These are phyloP conservation scores for Neomorphus geoffroyi DNA, from an alignment of 2,797 vertebrate genomes.

Conservation along the genomic window DNA sequence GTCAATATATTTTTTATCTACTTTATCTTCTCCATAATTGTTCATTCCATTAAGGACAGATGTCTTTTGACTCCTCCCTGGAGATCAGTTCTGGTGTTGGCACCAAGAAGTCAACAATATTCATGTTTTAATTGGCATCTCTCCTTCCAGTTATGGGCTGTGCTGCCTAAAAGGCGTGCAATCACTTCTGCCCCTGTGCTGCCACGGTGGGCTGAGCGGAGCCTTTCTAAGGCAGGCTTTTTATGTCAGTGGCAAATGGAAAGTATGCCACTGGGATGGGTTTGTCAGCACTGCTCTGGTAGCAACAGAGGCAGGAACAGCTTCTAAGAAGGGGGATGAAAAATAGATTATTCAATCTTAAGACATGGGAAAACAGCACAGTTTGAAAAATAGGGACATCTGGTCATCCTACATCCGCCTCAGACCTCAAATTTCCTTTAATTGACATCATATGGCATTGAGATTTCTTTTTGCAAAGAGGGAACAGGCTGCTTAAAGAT, in stretches of 20 bases:
- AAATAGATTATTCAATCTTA: slow-evolving; percentile 65
- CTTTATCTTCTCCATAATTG: slow-evolving; percentile 26
- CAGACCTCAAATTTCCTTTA: slow-evolving; percentile 62
- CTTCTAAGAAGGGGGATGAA: slow-evolving; percentile 53
- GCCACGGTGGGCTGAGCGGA: neutral
- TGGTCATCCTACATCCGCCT: slow-evolving; percentile 60
- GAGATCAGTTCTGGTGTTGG: slow-evolving; percentile 16
- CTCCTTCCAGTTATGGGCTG: neutral
- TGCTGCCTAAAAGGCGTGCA: neutral
- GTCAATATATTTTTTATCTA: slow-evolving; percentile 15
- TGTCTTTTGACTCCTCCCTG: slow-evolving; percentile 13
- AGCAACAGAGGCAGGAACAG: slow-evolving; percentile 26
- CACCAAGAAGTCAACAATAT: neutral
- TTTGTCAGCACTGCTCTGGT: slow-evolving; percentile 27
- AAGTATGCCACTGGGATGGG: neutral
- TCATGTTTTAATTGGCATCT: slow-evolving; percentile 22
- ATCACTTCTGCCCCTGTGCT: neutral
- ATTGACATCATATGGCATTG: slow-evolving; percentile 64
- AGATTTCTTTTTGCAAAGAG: slow-evolving; percentile 16
- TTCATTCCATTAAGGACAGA: slow-evolving; percentile 13
- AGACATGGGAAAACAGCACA: slow-evolving; percentile 33
- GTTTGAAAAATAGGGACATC: slow-evolving; percentile 67
- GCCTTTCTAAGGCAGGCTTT: neutral
- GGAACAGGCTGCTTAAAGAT: slow-evolving; percentile 26
- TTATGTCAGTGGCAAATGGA: neutral